Base-by-base conservation (phyloP, 2,888 invertebrate species). In the Parnassius orleans region DNA sequence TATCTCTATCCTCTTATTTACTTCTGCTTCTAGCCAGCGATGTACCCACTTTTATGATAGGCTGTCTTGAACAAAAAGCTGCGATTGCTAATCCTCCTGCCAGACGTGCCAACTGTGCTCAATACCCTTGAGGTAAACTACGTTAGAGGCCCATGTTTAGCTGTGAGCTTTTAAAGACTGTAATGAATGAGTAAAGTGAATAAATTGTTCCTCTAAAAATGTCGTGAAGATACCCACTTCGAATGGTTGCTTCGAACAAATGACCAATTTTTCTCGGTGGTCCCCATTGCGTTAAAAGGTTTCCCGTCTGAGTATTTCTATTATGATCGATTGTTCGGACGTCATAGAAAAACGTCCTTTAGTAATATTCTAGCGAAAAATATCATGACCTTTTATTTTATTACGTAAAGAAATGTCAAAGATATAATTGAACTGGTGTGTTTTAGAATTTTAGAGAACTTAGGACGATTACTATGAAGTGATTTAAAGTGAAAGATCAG, bases 311-410 rank as follows among this genome's bases (percentile, higher is more conserved):
- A 53, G 48, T 60, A 48, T 48, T 42, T 60, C 53, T 46, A 53
- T 53, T 60, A 47, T 60, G 60, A 60, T 54, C 53, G 60, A 60
- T 60, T 48, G 48, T 53, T 60, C 33, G 60, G 47, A 15, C 53
- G 53, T 42, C 53, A 41, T 46, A 33, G 47, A 14, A 42, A 60
- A 60, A 53, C 53, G 53, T 43, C 48, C 53, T 42, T 42, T 60
- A 43, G 24, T 54, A 48, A 48, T 19, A 60, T 43, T 42, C 11
- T 41, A 48, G 47, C 53, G 19, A 54, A 54, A 33, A 47, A 54
- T 54, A 60, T 54, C 48, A 60, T 60, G 46, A 41, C 3, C 15
- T 14, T 54, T 54, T 53, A 53, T 59, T 46, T 53, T 59, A 47
- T 53, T 59, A 53, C 15, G 24, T 10, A 44, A 53, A 12, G 15